A percentile compares a stretch with the other conserved stretches of the same genome.
Evolutionary conservation across 2,113 vertebrate genomes (phyloP).

Genomic region (Ursus arctos): DNA sequence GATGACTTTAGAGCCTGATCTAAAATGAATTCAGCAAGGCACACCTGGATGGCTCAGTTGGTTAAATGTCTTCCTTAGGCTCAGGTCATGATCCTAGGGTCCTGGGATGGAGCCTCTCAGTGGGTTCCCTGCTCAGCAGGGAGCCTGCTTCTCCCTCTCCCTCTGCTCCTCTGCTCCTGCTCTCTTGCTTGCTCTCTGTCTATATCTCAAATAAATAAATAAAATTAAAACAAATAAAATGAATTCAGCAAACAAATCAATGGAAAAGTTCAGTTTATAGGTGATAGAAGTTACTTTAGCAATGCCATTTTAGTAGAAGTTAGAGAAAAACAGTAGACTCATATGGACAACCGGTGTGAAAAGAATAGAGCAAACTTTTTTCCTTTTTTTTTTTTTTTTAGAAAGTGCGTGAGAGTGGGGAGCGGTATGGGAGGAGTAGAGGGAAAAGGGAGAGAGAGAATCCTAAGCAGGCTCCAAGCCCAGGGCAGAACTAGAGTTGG

Average conservation of each 20-base stretch:
- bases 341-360: background rate
- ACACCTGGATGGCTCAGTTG: background rate
- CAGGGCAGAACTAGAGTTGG: background rate
- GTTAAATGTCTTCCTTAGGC: background rate
- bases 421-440: background rate
- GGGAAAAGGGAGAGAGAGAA: background rate
- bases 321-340: background rate
- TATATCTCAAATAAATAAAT: background rate
- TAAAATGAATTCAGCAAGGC: constrained; percentile 4
- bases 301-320: background rate
- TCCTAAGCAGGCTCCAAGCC: background rate
- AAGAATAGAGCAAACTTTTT: background rate
- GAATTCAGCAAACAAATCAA: background rate
- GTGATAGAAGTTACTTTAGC: background rate
- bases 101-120: background rate
- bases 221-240: background rate
- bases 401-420: background rate
- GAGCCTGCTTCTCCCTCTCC: background rate
- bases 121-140: background rate
- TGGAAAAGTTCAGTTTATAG: background rate
- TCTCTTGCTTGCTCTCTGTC: background rate
- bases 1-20: background rate
- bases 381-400: background rate
- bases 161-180: background rate
- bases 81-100: background rate